These are phyloP conservation scores for Strigamia maritima DNA, from an alignment of 2,888 invertebrate species.

Conservation along the genomic window DNA sequence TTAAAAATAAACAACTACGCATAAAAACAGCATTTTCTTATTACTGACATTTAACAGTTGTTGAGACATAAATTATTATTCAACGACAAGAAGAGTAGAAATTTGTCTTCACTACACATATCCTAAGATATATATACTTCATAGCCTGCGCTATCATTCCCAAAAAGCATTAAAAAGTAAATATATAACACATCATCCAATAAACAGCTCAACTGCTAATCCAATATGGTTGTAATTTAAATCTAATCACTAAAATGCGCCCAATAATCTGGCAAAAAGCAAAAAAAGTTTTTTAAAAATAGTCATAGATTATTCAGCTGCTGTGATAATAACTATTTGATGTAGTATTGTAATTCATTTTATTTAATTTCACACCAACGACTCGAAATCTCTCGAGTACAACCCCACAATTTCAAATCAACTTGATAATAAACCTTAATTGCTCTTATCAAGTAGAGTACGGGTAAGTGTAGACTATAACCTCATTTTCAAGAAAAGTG, in stretches of 20 bases:
- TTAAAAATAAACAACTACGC: background rate
- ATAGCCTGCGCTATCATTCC: background rate
- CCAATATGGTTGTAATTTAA: background rate
- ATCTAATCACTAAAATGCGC: background rate
- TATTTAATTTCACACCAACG: background rate
- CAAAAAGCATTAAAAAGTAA: background rate
- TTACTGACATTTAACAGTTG: conserved; percentile 21
- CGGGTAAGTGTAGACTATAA: background rate
- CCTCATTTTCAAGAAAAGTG: conserved; percentile 26
- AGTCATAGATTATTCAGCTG: background rate
- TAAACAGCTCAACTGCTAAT: conserved; percentile 21
- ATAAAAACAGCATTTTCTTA: conserved; percentile 5
- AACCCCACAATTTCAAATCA: conserved; percentile 18
- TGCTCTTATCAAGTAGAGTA: conserved; percentile 17
- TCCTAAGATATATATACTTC: background rate
- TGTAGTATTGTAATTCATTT: background rate
- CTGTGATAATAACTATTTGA: background rate
- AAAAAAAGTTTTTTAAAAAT: background rate
- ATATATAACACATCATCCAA: background rate
- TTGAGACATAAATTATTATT: conserved; percentile 14
- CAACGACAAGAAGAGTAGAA: background rate
- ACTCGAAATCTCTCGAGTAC: background rate
- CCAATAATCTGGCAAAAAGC: background rate
- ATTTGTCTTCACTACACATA: conserved; percentile 12
- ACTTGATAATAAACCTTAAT: conserved; percentile 17